phyloP scores from a whole-genome alignment of 23 tunicate genomes.

The Diplosoma virens region DNA sequence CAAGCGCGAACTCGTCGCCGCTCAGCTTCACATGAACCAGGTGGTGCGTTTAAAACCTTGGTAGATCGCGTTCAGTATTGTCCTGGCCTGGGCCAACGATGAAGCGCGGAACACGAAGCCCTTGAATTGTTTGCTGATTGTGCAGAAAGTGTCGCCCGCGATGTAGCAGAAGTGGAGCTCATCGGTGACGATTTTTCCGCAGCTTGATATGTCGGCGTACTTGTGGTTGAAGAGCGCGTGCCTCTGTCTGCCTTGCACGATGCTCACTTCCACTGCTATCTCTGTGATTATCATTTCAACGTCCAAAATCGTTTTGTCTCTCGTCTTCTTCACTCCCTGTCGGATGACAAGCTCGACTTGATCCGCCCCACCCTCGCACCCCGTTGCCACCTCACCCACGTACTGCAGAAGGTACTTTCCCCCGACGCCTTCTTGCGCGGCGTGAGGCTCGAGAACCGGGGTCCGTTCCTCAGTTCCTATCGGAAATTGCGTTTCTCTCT shows the following conservation, averaged over 20 bases:
- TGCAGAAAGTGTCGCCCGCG: conserved; percentile 89
- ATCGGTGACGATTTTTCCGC: conserved; percentile 71
- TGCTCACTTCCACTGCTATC: conserved; percentile 51
- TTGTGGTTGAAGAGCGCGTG: conserved; percentile 58
- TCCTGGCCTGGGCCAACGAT: conserved; percentile 54
- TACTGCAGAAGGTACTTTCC: conserved; percentile 49
- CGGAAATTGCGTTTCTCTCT: conserved; percentile 19
- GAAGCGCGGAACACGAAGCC: conserved; percentile 78
- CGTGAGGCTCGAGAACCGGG: conserved; percentile 70
- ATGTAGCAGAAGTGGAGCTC: conserved; percentile 81
- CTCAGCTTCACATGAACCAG: conserved; percentile 63
- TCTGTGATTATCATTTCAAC: conserved; percentile 65
- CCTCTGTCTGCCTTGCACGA: conserved; percentile 1
- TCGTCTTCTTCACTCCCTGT: conserved; percentile 34
- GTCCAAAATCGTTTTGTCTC: conserved; percentile 28
- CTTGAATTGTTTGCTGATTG: conserved; percentile 70
- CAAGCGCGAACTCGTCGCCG: too few relatives aligned
- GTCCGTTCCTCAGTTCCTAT: conserved; percentile 39
- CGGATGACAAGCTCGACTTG: conserved; percentile 67
- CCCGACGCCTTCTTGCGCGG: conserved; percentile 53
- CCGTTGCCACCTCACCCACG: conserved; percentile 71
- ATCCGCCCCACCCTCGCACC: conserved; percentile 64
- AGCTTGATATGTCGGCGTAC: conserved; percentile 88
- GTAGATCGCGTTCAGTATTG: conserved; percentile 61
- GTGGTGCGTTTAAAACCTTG: conserved; percentile 91